A percentile compares a stretch with the other conserved stretches of the same genome.
These are phyloP conservation scores for Rhagium mordax DNA, from an alignment of 2,888 invertebrate genomes.

Conservation along the genomic window DNA sequence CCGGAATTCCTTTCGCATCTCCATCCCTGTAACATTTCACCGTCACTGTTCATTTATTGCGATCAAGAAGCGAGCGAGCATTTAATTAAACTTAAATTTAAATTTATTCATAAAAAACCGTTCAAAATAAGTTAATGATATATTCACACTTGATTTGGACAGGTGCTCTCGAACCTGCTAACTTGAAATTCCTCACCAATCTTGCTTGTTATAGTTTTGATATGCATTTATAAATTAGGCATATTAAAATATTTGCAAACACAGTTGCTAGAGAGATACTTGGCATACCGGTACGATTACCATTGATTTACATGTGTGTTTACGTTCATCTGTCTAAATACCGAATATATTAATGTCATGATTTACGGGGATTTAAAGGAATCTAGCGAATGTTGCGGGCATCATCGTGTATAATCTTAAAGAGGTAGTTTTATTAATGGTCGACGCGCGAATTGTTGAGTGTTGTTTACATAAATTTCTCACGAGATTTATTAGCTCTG, in stretches of 20 bases:
- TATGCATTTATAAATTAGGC: constrained; percentile 38
- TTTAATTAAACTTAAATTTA: neutral
- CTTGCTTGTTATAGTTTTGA: constrained; percentile 17
- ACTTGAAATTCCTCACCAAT: constrained; percentile 22
- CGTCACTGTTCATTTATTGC: too few relatives aligned
- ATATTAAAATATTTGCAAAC: constrained; percentile 40
- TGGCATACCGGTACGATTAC: constrained; percentile 45
- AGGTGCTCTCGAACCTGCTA: neutral
- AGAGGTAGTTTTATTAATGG: constrained; percentile 14
- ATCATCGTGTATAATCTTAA: constrained; percentile 14
- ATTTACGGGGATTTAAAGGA: constrained; percentile 12
- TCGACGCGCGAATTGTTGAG: neutral
- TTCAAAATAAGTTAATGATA: neutral
- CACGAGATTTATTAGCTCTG: neutral
- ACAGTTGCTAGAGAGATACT: constrained; percentile 43
- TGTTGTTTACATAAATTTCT: constrained; percentile 6
- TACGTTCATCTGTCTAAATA: constrained; percentile 33
- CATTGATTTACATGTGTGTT: constrained; percentile 50
- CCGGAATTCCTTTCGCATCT: too few relatives aligned
- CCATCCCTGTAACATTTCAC: too few relatives aligned
- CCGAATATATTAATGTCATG: constrained; percentile 23
- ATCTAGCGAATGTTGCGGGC: constrained; percentile 11
- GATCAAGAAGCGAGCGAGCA: neutral
- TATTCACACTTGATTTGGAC: neutral
- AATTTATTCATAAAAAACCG: too few relatives aligned